Evolutionary conservation across 2,888 invertebrate species (phyloP), one percentile per base, ranked within the genome.

Genomic region (Lumbricus terrestris): DNA sequence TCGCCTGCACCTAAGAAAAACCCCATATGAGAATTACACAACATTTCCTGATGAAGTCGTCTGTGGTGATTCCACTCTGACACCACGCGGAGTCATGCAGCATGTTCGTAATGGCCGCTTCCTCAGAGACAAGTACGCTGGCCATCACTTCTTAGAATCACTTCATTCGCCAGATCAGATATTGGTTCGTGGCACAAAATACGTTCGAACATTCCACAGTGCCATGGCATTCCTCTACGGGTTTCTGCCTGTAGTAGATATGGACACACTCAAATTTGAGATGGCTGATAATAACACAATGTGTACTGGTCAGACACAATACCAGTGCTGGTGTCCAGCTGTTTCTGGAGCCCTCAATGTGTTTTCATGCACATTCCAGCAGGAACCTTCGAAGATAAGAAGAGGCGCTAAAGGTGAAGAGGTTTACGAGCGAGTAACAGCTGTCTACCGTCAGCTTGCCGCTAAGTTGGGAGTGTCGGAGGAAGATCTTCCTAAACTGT

Each of bases 61-160:
- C 13, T 98, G 98, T 94, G 96, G 97, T n/a, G 95, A 97, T 29
- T 98, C 97, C 0, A 97, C 98, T 93, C 96, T 99, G 90, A 98
- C 98, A 0, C 95, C 97, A 20, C 95, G 96, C 88, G 98, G 98
- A 0, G 96, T 98, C 4, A 96, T 97, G 69, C 98, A 98, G 95
- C 96, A 98, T 93, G 95, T 98, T 38, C 96, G 96, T 92, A 96
- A 97, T 29, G 98, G 98, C 92, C 95, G 96, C 93, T 95, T 96
- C 40, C 95, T 97, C 82, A 93, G 93, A 85, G 92, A 94, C 40
- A 92, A 93, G 35, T 96, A 95, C 92, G 92, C 94, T 69, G 92
- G 94, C 90, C 92, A 93, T 92, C 92, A 93, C 37, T 92, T 95
- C 47, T 91, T 95, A 89, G 91, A 93, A 91, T 91, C 93, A 37